Percentiles rank a stretch among this genome's conserved stretches.
phyloP scores from a whole-genome alignment of 2,888 invertebrate genomes.

The Chrysina gloriosa region DNA sequence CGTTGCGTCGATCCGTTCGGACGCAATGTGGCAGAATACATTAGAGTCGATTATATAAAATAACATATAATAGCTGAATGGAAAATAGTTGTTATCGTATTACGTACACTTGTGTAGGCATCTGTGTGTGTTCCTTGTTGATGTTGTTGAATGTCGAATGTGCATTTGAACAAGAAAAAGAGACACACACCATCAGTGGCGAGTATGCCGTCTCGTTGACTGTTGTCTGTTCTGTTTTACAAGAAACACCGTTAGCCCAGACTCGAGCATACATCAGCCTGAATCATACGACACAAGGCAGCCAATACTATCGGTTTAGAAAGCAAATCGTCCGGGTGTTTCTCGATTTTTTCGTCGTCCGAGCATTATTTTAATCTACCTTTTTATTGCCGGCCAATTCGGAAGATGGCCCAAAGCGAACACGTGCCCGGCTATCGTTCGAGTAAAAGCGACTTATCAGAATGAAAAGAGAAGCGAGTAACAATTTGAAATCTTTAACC shows the following conservation, averaged over 20 bases:
- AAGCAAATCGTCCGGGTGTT: slow-evolving; percentile 46
- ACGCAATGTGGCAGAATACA: slow-evolving; percentile 5
- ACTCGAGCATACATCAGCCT: slow-evolving; percentile 44
- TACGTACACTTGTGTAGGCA: slow-evolving; percentile 21
- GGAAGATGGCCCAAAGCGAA: not conserved
- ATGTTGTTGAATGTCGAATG: too few relatives aligned
- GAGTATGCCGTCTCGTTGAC: slow-evolving; percentile 28
- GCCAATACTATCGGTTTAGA: slow-evolving; percentile 51
- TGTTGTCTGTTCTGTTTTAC: slow-evolving; percentile 38
- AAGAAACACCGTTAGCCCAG: slow-evolving; percentile 45
- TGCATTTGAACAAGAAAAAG: slow-evolving; percentile 27
- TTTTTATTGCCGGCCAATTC: not conserved
- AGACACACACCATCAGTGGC: slow-evolving; percentile 21
- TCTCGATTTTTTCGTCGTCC: slow-evolving; percentile 4
- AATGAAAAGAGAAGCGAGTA: not conserved
- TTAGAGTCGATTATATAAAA: slow-evolving; percentile 27
- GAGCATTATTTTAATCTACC: not conserved
- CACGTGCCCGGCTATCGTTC: not conserved
- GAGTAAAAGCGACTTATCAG: too few relatives aligned
- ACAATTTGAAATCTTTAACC: slow-evolving; percentile 3
- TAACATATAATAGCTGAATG: slow-evolving; percentile 27
- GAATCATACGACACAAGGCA: slow-evolving; percentile 53
- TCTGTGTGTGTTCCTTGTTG: slow-evolving; percentile 16
- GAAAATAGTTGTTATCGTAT: slow-evolving; percentile 32
- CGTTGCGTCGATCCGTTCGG: slow-evolving; percentile 3